Evolutionary conservation across 2,888 invertebrate species (phyloP), one percentile per base, ranked within the genome.

Genomic region (Ormyrus pomaceus): DNA sequence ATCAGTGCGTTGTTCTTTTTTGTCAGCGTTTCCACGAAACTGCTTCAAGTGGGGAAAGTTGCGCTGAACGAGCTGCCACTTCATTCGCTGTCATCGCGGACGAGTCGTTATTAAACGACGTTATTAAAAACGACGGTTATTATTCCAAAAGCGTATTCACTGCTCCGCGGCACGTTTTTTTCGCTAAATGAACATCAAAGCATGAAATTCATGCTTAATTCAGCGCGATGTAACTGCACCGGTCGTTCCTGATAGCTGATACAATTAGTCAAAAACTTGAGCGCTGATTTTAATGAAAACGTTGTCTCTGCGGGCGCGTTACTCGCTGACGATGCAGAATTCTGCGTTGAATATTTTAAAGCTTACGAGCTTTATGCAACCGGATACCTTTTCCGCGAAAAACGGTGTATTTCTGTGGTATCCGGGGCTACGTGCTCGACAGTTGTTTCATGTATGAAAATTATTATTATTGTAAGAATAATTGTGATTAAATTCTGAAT

Each of bases 21-120:
- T 69, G 56, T 11, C 58, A 58, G 48, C 61, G 62, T 50, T 62
- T 64, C 64, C 64, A 34, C 53, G n/a, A 61, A 53, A 73, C 62
- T 51, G 62, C 6, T 9, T 53, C 10, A 5, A n/a, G 5, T 4
- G 10, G 10, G 66, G 34, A 53, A 51, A 66, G 53, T 8, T 13
- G 53, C 19, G 19, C 19, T 19, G 19, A 19, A 19, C 19, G 19
- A 19, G 19, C 19, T 19, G 19, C 19, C 19, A 19, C 19, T 19
- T 19, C 19, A 19, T 19, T 19, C 19, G 19, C 19, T 19, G 19
- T 19, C 19, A 62, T 62, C 10, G 61, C 13, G 13, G 61, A 5
- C 19, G 34, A 9, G 34, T 4, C 62, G 46, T 6, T 62, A 19
- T 62, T 62, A 62, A 62, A 62, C 46, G 62, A 11, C 6, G 50